A percentile compares a stretch with the other conserved stretches of the same genome.
These are phyloP conservation scores for Geophilus truncorum DNA, from an alignment of 2,888 invertebrate species.

Conservation along the genomic window DNA sequence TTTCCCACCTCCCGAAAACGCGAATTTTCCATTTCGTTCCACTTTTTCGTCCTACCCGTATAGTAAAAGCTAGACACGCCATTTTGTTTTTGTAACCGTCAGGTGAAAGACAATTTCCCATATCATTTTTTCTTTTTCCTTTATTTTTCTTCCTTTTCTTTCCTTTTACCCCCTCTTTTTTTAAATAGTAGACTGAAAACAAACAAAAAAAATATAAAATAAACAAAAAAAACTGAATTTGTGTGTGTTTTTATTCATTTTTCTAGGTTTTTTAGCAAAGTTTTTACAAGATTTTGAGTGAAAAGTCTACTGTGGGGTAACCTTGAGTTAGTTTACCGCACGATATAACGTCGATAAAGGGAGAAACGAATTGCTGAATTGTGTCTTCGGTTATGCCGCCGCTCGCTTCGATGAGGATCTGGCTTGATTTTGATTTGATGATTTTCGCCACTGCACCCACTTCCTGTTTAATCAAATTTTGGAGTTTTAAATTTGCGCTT, in stretches of 20 bases:
- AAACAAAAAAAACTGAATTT: conserved; percentile 8
- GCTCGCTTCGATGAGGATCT: conserved; percentile 49
- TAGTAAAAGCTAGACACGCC: background rate
- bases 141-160: too few relatives aligned
- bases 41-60: background rate
- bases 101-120: conserved; percentile 1
- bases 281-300: conserved; percentile 46
- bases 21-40: background rate
- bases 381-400: conserved; percentile 48
- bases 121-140: background rate
- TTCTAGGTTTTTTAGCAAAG: background rate
- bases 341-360: conserved; percentile 49
- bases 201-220: conserved; percentile 28
- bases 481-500: too few relatives aligned
- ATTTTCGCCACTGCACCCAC: conserved; percentile 42
- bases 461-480: too few relatives aligned
- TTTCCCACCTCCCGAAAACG: background rate
- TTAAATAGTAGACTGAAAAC: background rate
- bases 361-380: conserved; percentile 44
- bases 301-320: conserved; percentile 49
- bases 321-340: conserved; percentile 49
- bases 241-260: background rate
- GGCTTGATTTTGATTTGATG: conserved; percentile 45
- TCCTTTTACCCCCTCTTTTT: too few relatives aligned
- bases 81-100: background rate